These are phyloP conservation scores for Acyrthosiphon pisum DNA, from an alignment of 1,140 invertebrate species.

Conservation along the genomic window DNA sequence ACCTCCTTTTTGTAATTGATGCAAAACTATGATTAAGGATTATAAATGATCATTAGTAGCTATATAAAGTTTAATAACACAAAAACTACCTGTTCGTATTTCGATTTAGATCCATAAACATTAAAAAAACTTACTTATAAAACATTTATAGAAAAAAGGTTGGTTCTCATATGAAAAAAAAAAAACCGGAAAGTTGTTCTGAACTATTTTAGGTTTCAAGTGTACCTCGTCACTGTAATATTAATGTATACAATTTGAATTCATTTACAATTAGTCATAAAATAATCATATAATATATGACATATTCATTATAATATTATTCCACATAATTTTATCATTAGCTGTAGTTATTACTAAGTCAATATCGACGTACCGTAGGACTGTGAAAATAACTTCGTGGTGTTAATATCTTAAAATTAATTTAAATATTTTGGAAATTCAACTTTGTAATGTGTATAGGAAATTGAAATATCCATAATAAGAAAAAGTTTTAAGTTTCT, in stretches of 20 bases:
- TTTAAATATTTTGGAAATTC: neutral
- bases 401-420: neutral
- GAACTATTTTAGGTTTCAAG: neutral
- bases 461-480: neutral
- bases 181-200: neutral
- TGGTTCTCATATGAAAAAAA: neutral
- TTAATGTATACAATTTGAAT: neutral
- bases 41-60: neutral
- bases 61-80: too few relatives aligned
- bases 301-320: neutral
- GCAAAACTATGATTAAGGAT: neutral
- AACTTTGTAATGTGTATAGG: neutral
- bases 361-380: neutral
- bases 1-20: neutral
- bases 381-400: too few relatives aligned
- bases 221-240: neutral
- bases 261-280: neutral
- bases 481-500: too few relatives aligned
- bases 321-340: neutral
- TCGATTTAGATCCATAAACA: too few relatives aligned
- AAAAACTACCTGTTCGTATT: too few relatives aligned
- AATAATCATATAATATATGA: neutral
- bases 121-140: too few relatives aligned
- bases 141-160: neutral
- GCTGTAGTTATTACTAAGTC: neutral